Base-by-base conservation (phyloP, 2,888 invertebrate species). In the Dinocampus coccinellae region DNA sequence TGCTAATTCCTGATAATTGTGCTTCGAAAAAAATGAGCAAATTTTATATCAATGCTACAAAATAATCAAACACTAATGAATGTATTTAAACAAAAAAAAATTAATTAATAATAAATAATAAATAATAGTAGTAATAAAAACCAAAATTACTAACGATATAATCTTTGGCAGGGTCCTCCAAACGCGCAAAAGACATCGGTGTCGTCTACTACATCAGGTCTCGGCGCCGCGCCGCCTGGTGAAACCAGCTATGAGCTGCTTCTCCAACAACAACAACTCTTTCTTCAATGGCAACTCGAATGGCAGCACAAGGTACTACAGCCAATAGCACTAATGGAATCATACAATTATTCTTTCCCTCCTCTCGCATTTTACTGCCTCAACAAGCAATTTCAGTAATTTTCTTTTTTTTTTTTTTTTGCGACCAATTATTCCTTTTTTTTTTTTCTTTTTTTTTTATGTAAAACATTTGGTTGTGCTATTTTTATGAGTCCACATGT, bases 181-280 rank as follows among this genome's bases (percentile, higher is more conserved):
- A 96, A 93, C 88, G 95, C 96, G 20, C 95, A 95, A 80, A 95
- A 95, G 84, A 91, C 91, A 64, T 89, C 91, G 3, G 87, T 86
- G 61, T 90, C 91, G 22, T 90, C 92, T 11, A 90, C 90, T 11
- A 86, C 85, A 74, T 83, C 84, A 74, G 81, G 83, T 65, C 80
- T 84, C 71, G 82, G 81, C 39, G 76, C 80, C 78, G 79, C 86
- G 42, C 84, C 90, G 77, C 82, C 89, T 65, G 89, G 89, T 26
- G 97, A 97, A 88, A 96, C 95, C 7, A 95, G 95, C 9, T 97
- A 97, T 88, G 96, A 97, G 87, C 88, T 97, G 78, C 91, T 97
- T 68, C 90, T 98, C 75, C 95, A 98, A 83, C 98, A 98, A 84
- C 98, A 98, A 85, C 97, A 97, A 85, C 88, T 98, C 80, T 92